These are phyloP conservation scores for Hetaerina titia DNA, from an alignment of 2,888 invertebrate genomes.

Conservation along the genomic window DNA sequence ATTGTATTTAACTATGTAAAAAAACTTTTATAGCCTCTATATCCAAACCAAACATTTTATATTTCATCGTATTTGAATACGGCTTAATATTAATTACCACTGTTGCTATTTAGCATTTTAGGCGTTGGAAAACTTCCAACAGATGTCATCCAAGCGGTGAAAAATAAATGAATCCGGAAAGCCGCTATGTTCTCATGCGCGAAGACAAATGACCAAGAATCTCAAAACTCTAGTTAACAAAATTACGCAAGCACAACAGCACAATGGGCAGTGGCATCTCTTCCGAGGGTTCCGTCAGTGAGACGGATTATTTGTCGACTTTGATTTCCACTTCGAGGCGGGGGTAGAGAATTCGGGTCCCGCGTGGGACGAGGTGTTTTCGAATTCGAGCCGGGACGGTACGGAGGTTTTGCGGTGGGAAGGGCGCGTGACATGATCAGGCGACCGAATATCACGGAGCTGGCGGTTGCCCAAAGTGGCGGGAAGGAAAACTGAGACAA, in stretches of 20 bases:
- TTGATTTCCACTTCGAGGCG: background rate
- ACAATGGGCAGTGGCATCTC: background rate
- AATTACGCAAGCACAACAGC: background rate
- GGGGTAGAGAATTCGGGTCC: background rate
- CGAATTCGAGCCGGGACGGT: constrained; percentile 20
- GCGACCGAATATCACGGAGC: constrained; percentile 49
- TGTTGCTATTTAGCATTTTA: background rate
- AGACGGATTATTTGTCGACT: background rate
- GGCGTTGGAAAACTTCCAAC: background rate
- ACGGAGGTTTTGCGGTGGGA: background rate
- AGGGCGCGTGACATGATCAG: constrained; percentile 46
- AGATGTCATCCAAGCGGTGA: background rate
- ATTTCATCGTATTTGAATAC: background rate
- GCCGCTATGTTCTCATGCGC: background rate
- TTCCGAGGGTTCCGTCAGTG: background rate
- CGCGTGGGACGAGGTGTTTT: constrained; percentile 9
- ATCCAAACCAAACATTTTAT: too few species aligned
- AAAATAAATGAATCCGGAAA: background rate
- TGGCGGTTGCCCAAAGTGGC: constrained; percentile 56
- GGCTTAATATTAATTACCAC: background rate
- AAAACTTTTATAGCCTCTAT: too few species aligned
- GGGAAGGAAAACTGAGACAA: constrained; percentile 54
- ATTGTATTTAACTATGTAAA: too few species aligned
- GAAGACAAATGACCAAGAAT: background rate
- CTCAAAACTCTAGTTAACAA: background rate